Evolutionary conservation across 2,888 invertebrate genomes (phyloP), one percentile per base, ranked within the genome.

Genomic region (Drosophila peninsularis): DNA sequence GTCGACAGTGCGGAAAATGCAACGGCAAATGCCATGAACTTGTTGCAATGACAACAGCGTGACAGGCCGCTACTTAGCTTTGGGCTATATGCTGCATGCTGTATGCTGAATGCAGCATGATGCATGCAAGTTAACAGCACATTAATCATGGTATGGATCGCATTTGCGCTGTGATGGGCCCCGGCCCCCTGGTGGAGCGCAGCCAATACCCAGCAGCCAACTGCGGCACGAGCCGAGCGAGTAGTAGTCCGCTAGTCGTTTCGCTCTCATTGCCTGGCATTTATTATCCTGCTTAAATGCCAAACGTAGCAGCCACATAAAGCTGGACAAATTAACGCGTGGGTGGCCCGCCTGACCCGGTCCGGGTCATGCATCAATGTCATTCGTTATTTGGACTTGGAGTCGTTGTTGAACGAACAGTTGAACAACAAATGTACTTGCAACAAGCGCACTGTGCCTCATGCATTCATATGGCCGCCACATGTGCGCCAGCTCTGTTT

Each of bases 241-340:
- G 56, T 66, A 49, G 56, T 66, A 47, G 58, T 66, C 58, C 36
- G 41, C 57, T 53, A 37, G 37, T n/a, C 44, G 58, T 65, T 41
- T 53, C 70, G 65, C 62, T 71, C 62, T 60, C 71, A 58, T 84
- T 79, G 75, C 47, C 62, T 66, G 82, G 73, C 86, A 86, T 82
- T 88, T 88, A 85, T 88, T 88, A 85, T 74, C 82, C 85, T 75
- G 72, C 63, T 76, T 76, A 68, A 76, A 76, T 65, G 73, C 68
- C 64, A 68, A 76, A 68, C 62, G 62, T 62, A 53, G 68, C 64
- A 60, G 65, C 65, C 69, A 69, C 77, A 74, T 47, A 82, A 80
- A 75, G 73, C 76, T 82, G 78, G 86, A 80, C 86, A 88, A 84
- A 84, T 84, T 82, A 80, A 82, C 78, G 80, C 75, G 69, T 79